Conservation (phyloP, 2,113 vertebrate genomes). For the Isurus oxyrinchus region DNA sequence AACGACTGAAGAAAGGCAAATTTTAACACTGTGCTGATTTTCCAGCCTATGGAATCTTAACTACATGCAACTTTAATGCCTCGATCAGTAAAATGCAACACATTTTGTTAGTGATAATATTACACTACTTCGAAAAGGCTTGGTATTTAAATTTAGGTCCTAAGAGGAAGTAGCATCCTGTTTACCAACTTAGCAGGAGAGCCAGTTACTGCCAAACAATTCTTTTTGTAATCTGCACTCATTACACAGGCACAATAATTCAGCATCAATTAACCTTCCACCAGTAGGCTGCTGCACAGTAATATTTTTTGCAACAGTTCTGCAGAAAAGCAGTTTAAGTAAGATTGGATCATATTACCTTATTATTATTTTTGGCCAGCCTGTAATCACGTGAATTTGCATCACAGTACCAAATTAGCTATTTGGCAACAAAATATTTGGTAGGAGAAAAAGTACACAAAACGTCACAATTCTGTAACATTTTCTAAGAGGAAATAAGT, state of each 20-base stretch:
- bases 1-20: background rate
- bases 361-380: background rate
- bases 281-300: background rate
- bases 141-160: background rate
- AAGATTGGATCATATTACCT: background rate
- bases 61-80: background rate
- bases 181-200: background rate
- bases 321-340: background rate
- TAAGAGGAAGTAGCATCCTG: background rate
- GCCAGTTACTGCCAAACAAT: background rate
- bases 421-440: background rate
- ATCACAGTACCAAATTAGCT: background rate
- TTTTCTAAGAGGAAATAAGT: background rate
- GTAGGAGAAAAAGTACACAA: background rate
- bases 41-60: background rate
- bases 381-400: background rate
- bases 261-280: background rate
- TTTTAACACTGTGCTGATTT: background rate
- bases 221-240: background rate
- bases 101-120: background rate
- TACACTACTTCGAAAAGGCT: constrained; percentile 5
- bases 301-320: background rate
- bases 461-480: background rate
- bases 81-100: background rate
- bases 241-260: background rate